phyloP scores from a whole-genome alignment of 1,140 invertebrate species.

The Ceratina calcarata region DNA sequence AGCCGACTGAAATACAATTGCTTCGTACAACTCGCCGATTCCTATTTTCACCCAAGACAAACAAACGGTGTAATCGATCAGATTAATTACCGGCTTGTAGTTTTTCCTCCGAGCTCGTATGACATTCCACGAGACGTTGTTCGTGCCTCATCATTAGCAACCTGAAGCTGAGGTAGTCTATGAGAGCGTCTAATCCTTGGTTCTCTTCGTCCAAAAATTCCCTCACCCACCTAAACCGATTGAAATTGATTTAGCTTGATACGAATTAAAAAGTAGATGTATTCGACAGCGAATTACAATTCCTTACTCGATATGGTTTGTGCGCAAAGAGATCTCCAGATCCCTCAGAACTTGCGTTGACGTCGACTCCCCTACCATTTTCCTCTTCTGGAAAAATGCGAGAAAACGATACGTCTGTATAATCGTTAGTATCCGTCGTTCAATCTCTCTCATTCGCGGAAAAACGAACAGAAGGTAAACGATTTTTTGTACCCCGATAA shows the following conservation, averaged over 20 bases:
- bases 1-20: conserved; percentile 65
- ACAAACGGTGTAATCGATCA: not conserved
- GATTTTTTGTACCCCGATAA: conserved; percentile 22
- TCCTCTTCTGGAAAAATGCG: conserved; percentile 93
- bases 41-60: not conserved
- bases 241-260: not conserved
- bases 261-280: too few relatives aligned
- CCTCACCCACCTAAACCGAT: conserved; percentile 92
- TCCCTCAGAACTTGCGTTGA: conserved; percentile 98
- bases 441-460: conserved; percentile 5
- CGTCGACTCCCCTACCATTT: conserved; percentile 97
- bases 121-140: conserved; percentile 87
- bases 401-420: conserved; percentile 79
- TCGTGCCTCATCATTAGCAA: conserved; percentile 95
- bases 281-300: too few relatives aligned
- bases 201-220: conserved; percentile 98
- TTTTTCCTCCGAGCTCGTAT: conserved; percentile 87
- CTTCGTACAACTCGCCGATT: not conserved
- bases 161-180: conserved; percentile 97
- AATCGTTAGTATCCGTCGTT: conserved; percentile 73
- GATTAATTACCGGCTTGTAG: conserved; percentile 75
- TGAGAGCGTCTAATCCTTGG: conserved; percentile 96
- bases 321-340: conserved; percentile 98
- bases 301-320: conserved; percentile 99
- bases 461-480: conserved; percentile 49